Conservation (phyloP, 1,140 invertebrate species). For the Drosophila triauraria region DNA sequence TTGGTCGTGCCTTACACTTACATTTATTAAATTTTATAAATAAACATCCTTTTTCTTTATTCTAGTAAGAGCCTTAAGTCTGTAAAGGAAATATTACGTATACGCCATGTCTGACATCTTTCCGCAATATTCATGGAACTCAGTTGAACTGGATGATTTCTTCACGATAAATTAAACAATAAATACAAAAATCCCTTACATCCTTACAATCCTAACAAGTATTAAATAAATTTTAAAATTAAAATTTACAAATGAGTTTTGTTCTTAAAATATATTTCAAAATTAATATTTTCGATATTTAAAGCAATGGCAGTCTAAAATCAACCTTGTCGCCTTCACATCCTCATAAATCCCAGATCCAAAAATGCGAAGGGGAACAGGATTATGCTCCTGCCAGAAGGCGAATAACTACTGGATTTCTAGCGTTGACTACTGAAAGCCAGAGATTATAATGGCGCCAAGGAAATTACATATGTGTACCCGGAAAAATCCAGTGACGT, state of each 20-base stretch:
- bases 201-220: too few species aligned
- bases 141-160: not conserved
- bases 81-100: not conserved
- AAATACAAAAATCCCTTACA: too few species aligned
- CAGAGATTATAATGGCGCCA: constrained; percentile 47
- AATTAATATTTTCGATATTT: too few species aligned
- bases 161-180: not conserved
- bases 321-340: constrained; percentile 12
- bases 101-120: not conserved
- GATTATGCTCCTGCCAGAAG: constrained; percentile 1
- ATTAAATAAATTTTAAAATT: too few species aligned
- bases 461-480: constrained; percentile 36
- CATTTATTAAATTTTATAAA: not conserved
- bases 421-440: constrained; percentile 16
- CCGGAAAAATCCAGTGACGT: not conserved
- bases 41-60: too few species aligned
- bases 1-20: too few species aligned
- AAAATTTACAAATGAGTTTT: too few species aligned
- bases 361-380: not conserved
- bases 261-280: too few species aligned
- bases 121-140: too few species aligned
- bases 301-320: too few species aligned
- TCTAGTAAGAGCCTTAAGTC: too few species aligned
- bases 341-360: constrained; percentile 7
- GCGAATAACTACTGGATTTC: not conserved